Percentiles rank a stretch among this genome's conserved stretches.
phyloP scores from a whole-genome alignment of 2,113 vertebrate genomes.

The Gobius niger region DNA sequence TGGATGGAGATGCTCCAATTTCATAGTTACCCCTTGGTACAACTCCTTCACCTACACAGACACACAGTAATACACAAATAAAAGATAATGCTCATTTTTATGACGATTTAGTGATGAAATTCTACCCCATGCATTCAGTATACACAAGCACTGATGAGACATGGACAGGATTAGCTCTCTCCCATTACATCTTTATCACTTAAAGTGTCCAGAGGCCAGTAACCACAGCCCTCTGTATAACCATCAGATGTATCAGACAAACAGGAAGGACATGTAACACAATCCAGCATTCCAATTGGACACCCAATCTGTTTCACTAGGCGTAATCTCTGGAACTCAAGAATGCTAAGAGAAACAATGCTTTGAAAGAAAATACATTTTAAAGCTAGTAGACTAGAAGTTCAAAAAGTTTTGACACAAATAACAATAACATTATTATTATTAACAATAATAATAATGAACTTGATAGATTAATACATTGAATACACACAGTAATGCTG shows the following conservation, averaged over 20 bases:
- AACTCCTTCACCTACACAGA: constrained; percentile 80
- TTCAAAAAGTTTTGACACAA: no score
- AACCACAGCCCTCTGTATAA: constrained; percentile 38
- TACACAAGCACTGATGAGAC: not conserved
- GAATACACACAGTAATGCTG: not conserved
- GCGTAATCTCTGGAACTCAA: constrained; percentile 13
- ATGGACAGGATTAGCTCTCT: constrained; percentile 19
- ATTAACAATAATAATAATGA: no score
- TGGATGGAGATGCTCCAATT: constrained; percentile 71
- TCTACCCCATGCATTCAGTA: not conserved
- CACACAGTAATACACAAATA: constrained; percentile 12
- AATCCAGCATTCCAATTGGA: constrained; percentile 21
- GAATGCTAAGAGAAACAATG: not conserved
- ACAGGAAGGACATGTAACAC: constrained; percentile 27
- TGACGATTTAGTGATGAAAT: not conserved
- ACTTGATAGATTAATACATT: not conserved
- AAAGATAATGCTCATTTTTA: constrained; percentile 13
- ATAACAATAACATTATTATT: no score
- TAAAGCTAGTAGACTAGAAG: no score
- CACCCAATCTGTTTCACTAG: constrained; percentile 36
- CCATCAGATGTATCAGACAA: constrained; percentile 17
- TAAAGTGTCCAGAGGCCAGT: constrained; percentile 40
- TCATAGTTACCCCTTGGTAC: constrained; percentile 74
- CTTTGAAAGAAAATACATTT: no score
- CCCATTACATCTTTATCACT: constrained; percentile 46